Percentiles rank a stretch among this genome's conserved stretches.
phyloP scores from a whole-genome alignment of 2,113 vertebrate species.

The Dicerorhinus sumatrensis region DNA sequence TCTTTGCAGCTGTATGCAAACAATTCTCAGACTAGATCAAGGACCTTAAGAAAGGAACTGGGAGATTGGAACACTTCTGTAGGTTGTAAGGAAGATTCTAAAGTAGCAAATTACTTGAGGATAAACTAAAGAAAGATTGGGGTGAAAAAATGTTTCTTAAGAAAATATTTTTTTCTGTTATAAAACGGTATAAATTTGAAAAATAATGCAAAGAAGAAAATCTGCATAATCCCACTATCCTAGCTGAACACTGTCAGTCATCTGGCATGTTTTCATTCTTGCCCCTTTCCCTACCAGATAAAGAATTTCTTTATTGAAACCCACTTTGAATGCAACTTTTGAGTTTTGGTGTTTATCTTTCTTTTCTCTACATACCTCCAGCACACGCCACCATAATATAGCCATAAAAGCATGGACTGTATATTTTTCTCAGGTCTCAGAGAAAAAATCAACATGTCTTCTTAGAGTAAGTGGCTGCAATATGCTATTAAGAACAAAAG shows the following conservation, averaged over 20 bases:
- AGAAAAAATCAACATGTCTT: constrained; percentile 13
- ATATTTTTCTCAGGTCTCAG: constrained; percentile 37
- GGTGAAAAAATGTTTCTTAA: constrained; percentile 37
- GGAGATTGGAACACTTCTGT: background rate
- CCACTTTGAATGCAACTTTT: constrained; percentile 36
- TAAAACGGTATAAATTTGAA: constrained; percentile 2
- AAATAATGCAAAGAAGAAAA: constrained; percentile 26
- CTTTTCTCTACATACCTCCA: background rate
- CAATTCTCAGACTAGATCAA: constrained; percentile 4
- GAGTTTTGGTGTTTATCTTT: constrained; percentile 44
- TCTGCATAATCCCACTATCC: background rate
- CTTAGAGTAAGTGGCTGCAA: background rate
- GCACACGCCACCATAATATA: background rate
- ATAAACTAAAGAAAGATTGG: background rate
- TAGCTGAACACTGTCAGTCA: background rate
- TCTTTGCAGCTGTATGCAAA: background rate
- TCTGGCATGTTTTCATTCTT: constrained; percentile 13
- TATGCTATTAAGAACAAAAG: constrained; percentile 29
- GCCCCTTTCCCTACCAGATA: background rate
- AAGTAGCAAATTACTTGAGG: constrained; percentile 14
- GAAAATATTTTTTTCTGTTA: background rate
- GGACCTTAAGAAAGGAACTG: background rate
- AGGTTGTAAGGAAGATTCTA: background rate
- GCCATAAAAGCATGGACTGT: background rate
- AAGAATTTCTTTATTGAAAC: background rate